Evolutionary conservation across 2,888 invertebrate species (phyloP), one percentile per base, ranked within the genome.

Genomic region (Ornithoptera priamus): DNA sequence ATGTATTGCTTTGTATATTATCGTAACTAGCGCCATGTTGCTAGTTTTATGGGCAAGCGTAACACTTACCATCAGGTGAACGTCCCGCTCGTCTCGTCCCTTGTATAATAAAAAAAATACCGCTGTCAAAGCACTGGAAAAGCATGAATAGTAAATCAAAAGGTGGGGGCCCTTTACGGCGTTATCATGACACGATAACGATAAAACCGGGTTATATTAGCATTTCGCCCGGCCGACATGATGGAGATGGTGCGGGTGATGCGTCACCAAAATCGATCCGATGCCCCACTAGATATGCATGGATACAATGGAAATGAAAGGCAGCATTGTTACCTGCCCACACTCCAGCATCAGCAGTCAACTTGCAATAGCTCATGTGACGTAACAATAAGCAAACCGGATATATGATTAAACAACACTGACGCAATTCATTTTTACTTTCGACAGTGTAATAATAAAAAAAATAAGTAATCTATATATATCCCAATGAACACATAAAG

Each of bases 201-300:
- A 80, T 80, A 81, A 78, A 75, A 68, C 67, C 71, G 65, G 72
- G 74, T 77, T 18, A 80, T 81, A 81, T 82, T 81, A 80, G 79
- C 81, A 78, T 78, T 77, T 20, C 79, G 78, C 76, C 71, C 71
- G 74, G 75, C 61, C 76, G 75, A 78, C 79, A 77, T 67, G 75
- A 59, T 58, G 56, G 70, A 73, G 80, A 77, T 76, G 74, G 73
- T 80, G 76, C 75, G 75, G 75, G 77, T 69, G 76, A 79, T 85
- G 84, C 84, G 86, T 88, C 86, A 86, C 79, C 75, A 71, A 71
- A 75, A 85, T 85, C 80, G 84, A 84, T 83, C 76, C 67, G 39
- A 39, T 39, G 39, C 39, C 39, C 39, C 39, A 39, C 39, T 39
- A 39, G 39, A 39, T 39, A 39, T 10, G 10, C 39, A 10, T 39